A percentile compares a stretch with the other conserved stretches of the same genome.
Conservation (phyloP, 2,888 invertebrate species). For the Hololepta plana region DNA sequence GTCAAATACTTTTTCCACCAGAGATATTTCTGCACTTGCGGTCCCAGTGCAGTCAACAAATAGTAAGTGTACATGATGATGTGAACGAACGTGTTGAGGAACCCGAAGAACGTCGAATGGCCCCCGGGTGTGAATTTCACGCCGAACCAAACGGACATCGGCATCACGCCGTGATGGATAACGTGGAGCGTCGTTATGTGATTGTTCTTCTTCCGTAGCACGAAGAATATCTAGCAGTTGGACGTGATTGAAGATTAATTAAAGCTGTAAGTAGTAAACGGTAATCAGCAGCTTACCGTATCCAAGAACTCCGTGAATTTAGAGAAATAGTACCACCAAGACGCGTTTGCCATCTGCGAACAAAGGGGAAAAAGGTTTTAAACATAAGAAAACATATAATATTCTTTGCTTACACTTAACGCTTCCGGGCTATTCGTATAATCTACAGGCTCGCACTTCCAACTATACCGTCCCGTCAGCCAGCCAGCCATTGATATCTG, state of each 20-base stretch:
- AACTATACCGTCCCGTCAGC: conserved; percentile 53
- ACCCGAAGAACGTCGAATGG: conserved; percentile 84
- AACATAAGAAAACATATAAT: neutral
- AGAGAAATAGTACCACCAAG: conserved; percentile 96
- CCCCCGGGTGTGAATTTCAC: conserved; percentile 47
- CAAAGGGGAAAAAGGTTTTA: too few species aligned
- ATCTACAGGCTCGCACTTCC: conserved; percentile 66
- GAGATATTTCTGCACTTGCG: conserved; percentile 66
- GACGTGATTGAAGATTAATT: neutral
- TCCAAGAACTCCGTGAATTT: conserved; percentile 95
- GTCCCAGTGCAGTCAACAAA: conserved; percentile 76
- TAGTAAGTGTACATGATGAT: conserved; percentile 92
- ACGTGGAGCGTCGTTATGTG: conserved; percentile 90
- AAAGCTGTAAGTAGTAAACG: neutral
- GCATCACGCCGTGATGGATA: conserved; percentile 94
- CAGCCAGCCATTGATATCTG: conserved; percentile 35
- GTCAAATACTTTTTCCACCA: conserved; percentile 97
- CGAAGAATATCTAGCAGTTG: conserved; percentile 56
- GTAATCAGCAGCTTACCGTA: conserved; percentile 43
- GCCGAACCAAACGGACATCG: conserved; percentile 73
- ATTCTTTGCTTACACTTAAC: conserved; percentile 45
- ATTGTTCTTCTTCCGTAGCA: conserved; percentile 82
- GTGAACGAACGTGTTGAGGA: conserved; percentile 88
- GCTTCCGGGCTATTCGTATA: conserved; percentile 49
- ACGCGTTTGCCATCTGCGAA: conserved; percentile 79